These are phyloP conservation scores for Apis laboriosa DNA, from an alignment of 1,140 invertebrate genomes.

Conservation along the genomic window DNA sequence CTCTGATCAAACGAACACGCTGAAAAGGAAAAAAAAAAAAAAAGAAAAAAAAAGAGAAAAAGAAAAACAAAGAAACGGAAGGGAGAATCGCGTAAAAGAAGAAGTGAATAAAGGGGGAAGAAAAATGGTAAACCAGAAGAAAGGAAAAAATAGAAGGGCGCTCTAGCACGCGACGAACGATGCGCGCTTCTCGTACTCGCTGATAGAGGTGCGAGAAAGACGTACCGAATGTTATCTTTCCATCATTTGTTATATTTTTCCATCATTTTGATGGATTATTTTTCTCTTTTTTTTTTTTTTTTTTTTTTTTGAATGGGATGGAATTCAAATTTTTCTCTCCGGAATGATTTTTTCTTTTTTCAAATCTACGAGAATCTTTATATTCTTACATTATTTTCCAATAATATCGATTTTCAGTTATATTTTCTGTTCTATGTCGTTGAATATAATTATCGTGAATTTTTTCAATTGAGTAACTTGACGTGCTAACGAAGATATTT, in stretches of 20 bases:
- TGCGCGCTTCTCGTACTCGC: conserved; percentile 3
- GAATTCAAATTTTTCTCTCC: too few species aligned
- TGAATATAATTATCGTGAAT: too few species aligned
- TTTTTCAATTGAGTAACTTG: too few species aligned
- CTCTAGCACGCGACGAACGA: neutral
- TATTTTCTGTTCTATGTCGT: too few species aligned
- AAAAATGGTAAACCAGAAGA: neutral
- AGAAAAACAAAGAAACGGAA: neutral
- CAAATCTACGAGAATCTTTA: too few species aligned
- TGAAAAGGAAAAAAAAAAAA: neutral
- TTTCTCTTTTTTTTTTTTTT: neutral
- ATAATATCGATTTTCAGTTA: too few species aligned
- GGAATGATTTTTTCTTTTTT: too few species aligned
- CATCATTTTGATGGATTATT: neutral
- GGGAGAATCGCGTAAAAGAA: neutral
- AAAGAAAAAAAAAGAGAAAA: too few species aligned
- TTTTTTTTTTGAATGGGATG: neutral
- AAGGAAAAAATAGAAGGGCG: neutral
- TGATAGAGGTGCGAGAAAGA: conserved; percentile 21
- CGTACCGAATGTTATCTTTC: neutral
- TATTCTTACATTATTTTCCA: too few species aligned
- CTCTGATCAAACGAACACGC: neutral
- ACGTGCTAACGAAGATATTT: too few species aligned
- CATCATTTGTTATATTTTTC: neutral
- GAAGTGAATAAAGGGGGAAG: neutral